Base-by-base conservation (phyloP, 2,888 invertebrate genomes). In the Biston betularia region DNA sequence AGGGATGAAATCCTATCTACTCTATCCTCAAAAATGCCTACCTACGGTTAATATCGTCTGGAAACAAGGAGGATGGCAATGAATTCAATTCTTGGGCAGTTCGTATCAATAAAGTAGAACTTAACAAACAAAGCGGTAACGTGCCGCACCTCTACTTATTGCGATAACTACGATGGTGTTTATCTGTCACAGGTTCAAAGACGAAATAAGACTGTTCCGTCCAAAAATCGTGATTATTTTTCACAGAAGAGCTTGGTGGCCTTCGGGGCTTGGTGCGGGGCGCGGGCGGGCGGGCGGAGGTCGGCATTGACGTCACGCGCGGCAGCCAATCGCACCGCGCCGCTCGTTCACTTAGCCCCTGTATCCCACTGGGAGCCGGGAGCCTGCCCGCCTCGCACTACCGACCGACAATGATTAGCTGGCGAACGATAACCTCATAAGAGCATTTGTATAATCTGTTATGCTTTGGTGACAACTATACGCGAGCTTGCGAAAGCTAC, bases 231-330 rank as follows among this genome's bases (percentile, higher is more conserved):
- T 88, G 90, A 89, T 90, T 90, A 90, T 91, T 92, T 91, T 92
- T 88, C 89, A 85, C 88, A 85, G 82, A 85, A 85, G 85, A 81
- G 81, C 79, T 80, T 80, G 79, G 84, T 88, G 90, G 91, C 89
- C 90, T 91, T 90, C 88, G 82, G 79, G 79, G 78, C 75, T 79
- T 71, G 77, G 77, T 76, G 82, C 85, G 88, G 78, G 73, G 74
- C 69, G 67, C 78, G 78, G 82, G 79, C 77, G 78, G 79, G 79
- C 78, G 79, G 83, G 77, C 84, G 86, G 90, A 91, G 90, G 92
- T 90, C 93, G 92, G 85, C 86, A 93, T 93, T 92, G 92, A 92
- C 93, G 92, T 92, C 93, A 94, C 89, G 77, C 73, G 84, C 80
- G 82, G 83, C 77, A 82, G 82, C 92, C 90, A 92, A 91, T 90